These are phyloP conservation scores for Sarotherodon lohbergeri DNA, from an alignment of 2,113 vertebrate genomes.

Conservation along the genomic window DNA sequence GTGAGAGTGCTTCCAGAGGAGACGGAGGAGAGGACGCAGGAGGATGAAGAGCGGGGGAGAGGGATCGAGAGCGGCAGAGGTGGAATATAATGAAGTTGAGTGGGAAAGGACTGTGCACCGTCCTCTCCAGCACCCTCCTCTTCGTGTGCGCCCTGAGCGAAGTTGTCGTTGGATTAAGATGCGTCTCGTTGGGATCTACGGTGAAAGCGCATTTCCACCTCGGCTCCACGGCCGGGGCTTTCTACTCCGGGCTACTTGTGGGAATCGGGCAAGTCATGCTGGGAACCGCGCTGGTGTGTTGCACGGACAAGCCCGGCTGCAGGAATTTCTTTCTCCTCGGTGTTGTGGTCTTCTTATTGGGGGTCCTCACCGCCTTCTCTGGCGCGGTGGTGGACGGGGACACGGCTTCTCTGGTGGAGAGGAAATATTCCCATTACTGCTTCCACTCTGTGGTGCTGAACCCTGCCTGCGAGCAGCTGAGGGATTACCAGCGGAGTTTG, in stretches of 20 bases:
- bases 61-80: constrained; percentile 76
- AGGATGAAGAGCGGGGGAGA: constrained; percentile 81
- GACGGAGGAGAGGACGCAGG: constrained; percentile 79
- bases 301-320: constrained; percentile 77
- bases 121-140: constrained; percentile 88
- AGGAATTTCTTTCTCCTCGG: constrained; percentile 89
- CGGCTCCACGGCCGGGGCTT: constrained; percentile 84
- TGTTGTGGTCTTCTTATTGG: constrained; percentile 86
- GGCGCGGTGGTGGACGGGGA: constrained; percentile 94
- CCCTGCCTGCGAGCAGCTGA: constrained; percentile 81
- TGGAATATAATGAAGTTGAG: constrained; percentile 95
- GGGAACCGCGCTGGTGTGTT: constrained; percentile 82
- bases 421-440: constrained; percentile 90
- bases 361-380: constrained; percentile 90
- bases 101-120: constrained; percentile 90
- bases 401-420: constrained; percentile 87
- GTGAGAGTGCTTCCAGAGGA: constrained; percentile 69
- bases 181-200: constrained; percentile 85
- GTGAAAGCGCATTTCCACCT: constrained; percentile 87
- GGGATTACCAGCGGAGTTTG: constrained; percentile 87
- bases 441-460: constrained; percentile 63
- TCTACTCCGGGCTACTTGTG: constrained; percentile 89
- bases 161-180: constrained; percentile 88
- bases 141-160: constrained; percentile 90
- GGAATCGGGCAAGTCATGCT: constrained; percentile 83